Conservation (phyloP, 2,888 invertebrate genomes). For the Sipha maydis region DNA sequence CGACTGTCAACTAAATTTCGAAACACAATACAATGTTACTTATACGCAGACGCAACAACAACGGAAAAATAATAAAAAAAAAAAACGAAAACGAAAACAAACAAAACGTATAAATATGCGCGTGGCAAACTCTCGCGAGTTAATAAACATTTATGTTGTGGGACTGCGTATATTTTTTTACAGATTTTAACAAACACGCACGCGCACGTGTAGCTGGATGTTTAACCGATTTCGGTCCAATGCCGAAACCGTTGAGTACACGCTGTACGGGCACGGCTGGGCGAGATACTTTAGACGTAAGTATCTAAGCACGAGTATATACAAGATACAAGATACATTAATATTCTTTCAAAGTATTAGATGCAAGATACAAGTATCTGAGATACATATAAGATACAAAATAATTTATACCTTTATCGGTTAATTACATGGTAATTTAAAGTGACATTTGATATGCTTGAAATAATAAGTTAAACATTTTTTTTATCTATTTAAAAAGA, state of each 20-base stretch:
- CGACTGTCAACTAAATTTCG: constrained; percentile 44
- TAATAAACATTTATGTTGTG: background rate
- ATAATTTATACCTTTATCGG: too few relatives aligned
- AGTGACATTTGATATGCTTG: too few relatives aligned
- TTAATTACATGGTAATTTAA: too few relatives aligned
- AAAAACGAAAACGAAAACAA: background rate
- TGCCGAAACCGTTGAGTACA: background rate
- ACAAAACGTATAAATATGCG: background rate
- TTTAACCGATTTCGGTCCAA: background rate
- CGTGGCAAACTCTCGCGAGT: background rate
- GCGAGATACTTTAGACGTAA: too few relatives aligned
- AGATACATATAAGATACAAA: too few relatives aligned
- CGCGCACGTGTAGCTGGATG: background rate
- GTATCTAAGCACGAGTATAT: too few relatives aligned
- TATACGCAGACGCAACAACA: background rate
- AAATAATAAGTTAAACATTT: too few relatives aligned
- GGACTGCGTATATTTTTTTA: background rate
- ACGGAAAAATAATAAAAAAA: background rate
- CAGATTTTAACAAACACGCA: background rate
- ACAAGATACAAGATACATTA: too few relatives aligned
- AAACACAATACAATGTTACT: constrained; percentile 16
- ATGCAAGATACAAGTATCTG: too few relatives aligned
- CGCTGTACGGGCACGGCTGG: too few relatives aligned
- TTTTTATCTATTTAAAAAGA: too few relatives aligned
- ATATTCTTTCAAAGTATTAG: too few relatives aligned